Base-by-base conservation (phyloP, 2,797 vertebrate genomes). In the Ibycter americanus region DNA sequence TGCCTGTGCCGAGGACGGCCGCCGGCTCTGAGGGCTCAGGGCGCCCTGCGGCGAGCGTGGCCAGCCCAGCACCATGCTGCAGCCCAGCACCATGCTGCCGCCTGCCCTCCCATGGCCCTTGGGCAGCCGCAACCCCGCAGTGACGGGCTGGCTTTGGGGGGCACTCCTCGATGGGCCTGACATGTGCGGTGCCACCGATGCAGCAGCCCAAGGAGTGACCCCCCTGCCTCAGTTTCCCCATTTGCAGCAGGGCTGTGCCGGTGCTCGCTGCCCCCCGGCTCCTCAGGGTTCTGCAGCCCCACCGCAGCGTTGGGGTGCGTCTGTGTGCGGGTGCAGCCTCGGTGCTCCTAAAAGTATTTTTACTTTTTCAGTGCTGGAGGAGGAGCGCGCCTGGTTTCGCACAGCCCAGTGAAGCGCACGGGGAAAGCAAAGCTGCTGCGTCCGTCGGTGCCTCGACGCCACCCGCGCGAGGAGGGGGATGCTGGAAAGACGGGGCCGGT, bases 101-200 rank as follows among this genome's bases (percentile, higher is more conserved):
- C 46, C 65, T 1, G 4, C 82, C 36, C 29, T 17, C 62, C 54
- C 32, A 4, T 7, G 3, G 32, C 27, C 31, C 26, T 23, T 11
- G 83, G 71, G 49, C 40, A 38, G 22, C 36, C 1, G 31, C 22
- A 6, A 2, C 18, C 63, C 27, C 1, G 2, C 52, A 12, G 66
- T 1, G 8, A 72, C 4, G 31, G 54, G 74, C 44, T 13, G 79
- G 4, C 4, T 5, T 12, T 5, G 19, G 23, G 18, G 78, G 27
- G 11, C 27, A 6, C 38, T 51, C 61, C 77, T 66, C 2, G 0
- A 27, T 0, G 7, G 52, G 54, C 23, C 46, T 1, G 5, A 42
- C 3, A 11, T 0, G 17, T 11, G 34, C 5, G 2, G 17, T 21
- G 47, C 15, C 8, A 2, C 31, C 0, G 1, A 4, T 34, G 34